phyloP scores from a whole-genome alignment of 2,113 vertebrate species.

The Elgaria multicarinata region DNA sequence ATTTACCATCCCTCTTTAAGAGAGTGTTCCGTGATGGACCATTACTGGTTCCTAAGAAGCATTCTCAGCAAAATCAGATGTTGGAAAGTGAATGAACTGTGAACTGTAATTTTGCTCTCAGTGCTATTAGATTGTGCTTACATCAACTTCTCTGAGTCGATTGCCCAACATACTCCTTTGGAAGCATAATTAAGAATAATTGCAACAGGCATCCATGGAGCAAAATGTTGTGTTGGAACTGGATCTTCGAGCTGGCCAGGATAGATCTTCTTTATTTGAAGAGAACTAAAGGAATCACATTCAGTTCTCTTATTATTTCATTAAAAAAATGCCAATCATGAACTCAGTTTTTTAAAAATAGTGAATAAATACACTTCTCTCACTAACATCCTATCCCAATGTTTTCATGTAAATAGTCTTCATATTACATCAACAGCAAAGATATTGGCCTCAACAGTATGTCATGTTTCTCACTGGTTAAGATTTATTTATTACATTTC shows the following conservation, averaged over 20 bases:
- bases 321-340: background rate
- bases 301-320: too few relatives aligned
- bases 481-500: too few relatives aligned
- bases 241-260: too few relatives aligned
- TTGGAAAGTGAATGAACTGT: background rate
- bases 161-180: background rate
- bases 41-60: background rate
- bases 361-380: background rate
- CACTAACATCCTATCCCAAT: background rate
- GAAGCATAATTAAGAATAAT: background rate
- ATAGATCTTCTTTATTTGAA: background rate
- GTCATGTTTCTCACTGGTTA: slow-evolving; percentile 31
- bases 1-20: background rate
- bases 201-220: background rate
- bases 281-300: background rate
- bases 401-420: slow-evolving; percentile 36
- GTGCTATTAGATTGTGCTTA: background rate
- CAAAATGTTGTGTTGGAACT: too few relatives aligned
- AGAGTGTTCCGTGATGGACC: background rate
- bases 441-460: slow-evolving; percentile 31
- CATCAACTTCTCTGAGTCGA: background rate
- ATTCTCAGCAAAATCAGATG: background rate
- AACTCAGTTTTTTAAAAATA: background rate
- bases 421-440: slow-evolving; percentile 41
- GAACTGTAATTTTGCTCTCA: slow-evolving; percentile 8